Conservation (phyloP, 2,113 vertebrate genomes). For the Tursiops truncatus region DNA sequence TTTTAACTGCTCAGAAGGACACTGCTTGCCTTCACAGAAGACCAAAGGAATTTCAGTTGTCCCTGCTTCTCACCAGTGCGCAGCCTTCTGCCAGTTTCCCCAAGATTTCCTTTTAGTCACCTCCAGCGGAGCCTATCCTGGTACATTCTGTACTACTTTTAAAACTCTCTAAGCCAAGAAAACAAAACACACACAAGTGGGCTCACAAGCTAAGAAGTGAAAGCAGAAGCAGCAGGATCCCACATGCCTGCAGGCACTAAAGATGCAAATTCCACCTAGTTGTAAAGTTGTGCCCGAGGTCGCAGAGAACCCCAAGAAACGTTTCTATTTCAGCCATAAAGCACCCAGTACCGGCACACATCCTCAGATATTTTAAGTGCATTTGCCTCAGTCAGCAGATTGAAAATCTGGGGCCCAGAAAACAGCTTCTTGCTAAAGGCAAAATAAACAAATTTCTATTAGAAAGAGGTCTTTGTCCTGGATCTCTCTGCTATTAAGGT, state of each 20-base stretch:
- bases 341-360: not conserved
- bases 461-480: not conserved
- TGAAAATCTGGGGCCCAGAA: not conserved
- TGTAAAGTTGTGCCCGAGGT: not conserved
- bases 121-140: conserved; percentile 59
- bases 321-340: not conserved
- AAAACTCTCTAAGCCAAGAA: conserved; percentile 49
- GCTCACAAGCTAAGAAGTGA: not conserved
- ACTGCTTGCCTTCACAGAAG: not conserved
- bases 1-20: not conserved
- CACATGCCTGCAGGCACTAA: not conserved
- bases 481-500: not conserved
- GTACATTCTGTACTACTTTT: conserved; percentile 68
- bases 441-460: conserved; percentile 41
- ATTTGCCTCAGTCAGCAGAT: not conserved
- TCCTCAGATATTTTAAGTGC: not conserved
- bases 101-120: conserved; percentile 54
- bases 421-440: not conserved
- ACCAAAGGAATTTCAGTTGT: not conserved
- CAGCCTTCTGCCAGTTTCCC: conserved; percentile 54
- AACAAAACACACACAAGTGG: conserved; percentile 44
- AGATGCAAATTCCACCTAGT: not conserved
- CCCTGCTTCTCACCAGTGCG: not conserved
- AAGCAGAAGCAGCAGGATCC: not conserved
- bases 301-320: not conserved